A percentile compares a stretch with the other conserved stretches of the same genome.
These are phyloP conservation scores for Ahaetulla prasina DNA, from an alignment of 2,113 vertebrate species.

Conservation along the genomic window DNA sequence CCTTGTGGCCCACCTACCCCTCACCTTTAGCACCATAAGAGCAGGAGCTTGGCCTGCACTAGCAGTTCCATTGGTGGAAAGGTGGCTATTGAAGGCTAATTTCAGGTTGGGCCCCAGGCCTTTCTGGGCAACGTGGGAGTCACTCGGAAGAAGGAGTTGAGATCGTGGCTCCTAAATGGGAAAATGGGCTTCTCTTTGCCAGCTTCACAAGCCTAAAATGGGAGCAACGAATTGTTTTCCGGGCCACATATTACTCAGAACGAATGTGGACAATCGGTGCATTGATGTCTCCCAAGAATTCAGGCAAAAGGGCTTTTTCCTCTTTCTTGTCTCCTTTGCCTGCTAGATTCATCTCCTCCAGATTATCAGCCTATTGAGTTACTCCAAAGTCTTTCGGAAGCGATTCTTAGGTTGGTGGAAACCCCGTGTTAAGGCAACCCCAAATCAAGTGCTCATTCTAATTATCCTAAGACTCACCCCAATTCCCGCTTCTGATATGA, in stretches of 20 bases:
- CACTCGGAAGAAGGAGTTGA: background rate
- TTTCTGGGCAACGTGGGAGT: background rate
- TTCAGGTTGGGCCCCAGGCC: background rate
- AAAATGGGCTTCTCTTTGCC: background rate
- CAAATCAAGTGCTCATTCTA: background rate
- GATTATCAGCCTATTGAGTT: background rate
- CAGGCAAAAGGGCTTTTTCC: background rate
- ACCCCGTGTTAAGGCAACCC: background rate
- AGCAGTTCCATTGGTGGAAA: background rate
- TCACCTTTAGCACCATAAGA: slow-evolving; percentile 2
- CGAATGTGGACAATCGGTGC: fast-evolving
- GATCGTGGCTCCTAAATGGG: background rate
- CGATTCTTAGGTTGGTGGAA: background rate
- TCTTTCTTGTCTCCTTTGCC: background rate
- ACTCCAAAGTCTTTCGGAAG: background rate
- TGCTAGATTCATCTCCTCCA: background rate
- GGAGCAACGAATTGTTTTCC: background rate
- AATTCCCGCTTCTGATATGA: background rate
- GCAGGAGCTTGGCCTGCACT: fast-evolving
- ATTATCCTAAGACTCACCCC: background rate
- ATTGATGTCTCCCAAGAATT: background rate
- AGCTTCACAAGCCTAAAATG: background rate
- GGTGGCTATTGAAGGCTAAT: background rate
- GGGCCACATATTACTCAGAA: background rate
- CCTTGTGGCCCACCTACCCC: too few species aligned